phyloP scores from a whole-genome alignment of 2,888 invertebrate genomes.

The Drosophila demipolita region DNA sequence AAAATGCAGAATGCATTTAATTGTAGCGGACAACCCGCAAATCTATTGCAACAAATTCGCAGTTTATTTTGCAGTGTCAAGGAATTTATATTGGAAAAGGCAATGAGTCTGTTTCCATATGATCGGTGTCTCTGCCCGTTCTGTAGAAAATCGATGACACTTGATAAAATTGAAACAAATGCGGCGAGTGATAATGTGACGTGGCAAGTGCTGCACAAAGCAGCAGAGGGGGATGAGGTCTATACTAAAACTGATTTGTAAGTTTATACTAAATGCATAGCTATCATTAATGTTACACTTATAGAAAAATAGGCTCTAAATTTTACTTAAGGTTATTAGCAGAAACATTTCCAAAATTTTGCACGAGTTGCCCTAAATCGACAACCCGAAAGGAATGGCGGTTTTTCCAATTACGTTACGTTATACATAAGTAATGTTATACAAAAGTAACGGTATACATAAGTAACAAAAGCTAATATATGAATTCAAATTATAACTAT shows the following conservation, averaged over 20 bases:
- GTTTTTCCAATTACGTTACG: not conserved
- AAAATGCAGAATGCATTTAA: constrained; percentile 61
- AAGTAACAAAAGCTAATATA: not conserved
- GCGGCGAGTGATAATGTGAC: constrained; percentile 40
- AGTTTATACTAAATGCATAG: constrained; percentile 24
- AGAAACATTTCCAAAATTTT: too few relatives aligned
- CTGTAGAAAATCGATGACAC: constrained; percentile 82
- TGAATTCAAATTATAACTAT: not conserved
- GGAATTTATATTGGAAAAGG: constrained; percentile 67
- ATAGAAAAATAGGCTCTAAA: not conserved
- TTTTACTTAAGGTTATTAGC: too few relatives aligned
- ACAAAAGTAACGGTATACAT: too few relatives aligned
- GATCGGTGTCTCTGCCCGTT: constrained; percentile 63
- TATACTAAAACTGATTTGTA: constrained; percentile 31
- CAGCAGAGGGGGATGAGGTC: constrained; percentile 6
- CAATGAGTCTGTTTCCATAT: constrained; percentile 27
- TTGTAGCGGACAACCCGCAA: constrained; percentile 40
- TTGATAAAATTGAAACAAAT: constrained; percentile 41
- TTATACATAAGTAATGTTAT: too few relatives aligned
- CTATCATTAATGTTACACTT: not conserved
- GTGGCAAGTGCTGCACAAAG: constrained; percentile 39
- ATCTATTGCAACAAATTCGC: constrained; percentile 43
- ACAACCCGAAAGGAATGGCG: not conserved
- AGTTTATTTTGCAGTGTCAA: constrained; percentile 48
- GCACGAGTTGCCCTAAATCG: not conserved